Conservation (phyloP, 53 echinoderm and acorn worm genomes). For the Mesocentrotus franciscanus region DNA sequence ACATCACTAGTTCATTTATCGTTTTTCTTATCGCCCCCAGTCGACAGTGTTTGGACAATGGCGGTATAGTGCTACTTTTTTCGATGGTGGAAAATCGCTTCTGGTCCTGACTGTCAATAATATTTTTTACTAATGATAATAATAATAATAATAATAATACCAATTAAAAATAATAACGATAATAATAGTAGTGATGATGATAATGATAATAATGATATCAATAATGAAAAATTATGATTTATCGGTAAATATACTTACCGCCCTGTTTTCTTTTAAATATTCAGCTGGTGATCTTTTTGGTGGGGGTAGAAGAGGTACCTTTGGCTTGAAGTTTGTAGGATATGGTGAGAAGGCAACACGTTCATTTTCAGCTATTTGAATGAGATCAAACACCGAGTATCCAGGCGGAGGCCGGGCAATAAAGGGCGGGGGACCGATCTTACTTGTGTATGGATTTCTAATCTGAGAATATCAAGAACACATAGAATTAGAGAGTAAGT, state of each 20-base stretch:
- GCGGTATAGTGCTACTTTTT: no score
- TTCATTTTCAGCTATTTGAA: slow-evolving; percentile 55
- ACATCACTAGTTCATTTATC: no score
- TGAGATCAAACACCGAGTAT: slow-evolving; percentile 32
- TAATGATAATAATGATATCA: no score
- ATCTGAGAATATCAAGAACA: slow-evolving; percentile 8
- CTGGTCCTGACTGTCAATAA: no score
- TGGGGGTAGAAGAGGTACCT: slow-evolving; percentile 52
- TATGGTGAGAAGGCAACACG: slow-evolving; percentile 59
- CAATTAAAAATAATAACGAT: no score
- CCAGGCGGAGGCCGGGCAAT: slow-evolving; percentile 39
- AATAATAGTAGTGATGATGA: no score
- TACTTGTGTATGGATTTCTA: slow-evolving; percentile 10
- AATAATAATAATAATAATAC: no score
- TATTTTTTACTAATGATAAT: no score
- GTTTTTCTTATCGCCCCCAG: no score
- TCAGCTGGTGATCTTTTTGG: slow-evolving; percentile 50
- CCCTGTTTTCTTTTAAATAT: neutral
- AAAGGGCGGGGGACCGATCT: slow-evolving; percentile 22
- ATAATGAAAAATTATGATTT: no score
- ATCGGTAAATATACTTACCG: neutral
- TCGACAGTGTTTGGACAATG: no score
- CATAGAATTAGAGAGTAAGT: neutral
- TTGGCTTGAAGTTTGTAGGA: slow-evolving; percentile 58
- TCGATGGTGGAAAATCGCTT: no score